Conservation (phyloP, 1,140 invertebrate species). For the Psix sp. region DNA sequence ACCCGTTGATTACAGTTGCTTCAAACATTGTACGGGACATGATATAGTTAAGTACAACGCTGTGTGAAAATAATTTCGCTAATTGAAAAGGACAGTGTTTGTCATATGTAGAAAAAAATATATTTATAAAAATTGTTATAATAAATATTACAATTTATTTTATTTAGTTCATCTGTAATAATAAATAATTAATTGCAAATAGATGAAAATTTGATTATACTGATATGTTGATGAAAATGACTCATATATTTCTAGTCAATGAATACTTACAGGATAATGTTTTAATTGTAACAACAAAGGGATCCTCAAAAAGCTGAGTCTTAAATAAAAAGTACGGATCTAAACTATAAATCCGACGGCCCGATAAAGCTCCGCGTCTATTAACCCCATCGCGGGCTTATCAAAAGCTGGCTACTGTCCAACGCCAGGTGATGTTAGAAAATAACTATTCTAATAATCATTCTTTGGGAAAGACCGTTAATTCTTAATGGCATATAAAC, state of each 20-base stretch:
- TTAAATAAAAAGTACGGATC: conserved; percentile 29
- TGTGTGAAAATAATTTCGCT: background rate
- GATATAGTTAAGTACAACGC: too few species aligned
- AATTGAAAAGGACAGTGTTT: too few species aligned
- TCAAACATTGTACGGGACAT: conserved; percentile 13
- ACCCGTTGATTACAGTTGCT: conserved; percentile 11
- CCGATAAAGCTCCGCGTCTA: conserved; percentile 30
- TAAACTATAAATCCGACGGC: conserved; percentile 35
- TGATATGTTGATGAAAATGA: too few species aligned
- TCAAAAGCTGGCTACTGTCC: conserved; percentile 45
- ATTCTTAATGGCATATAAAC: conserved; percentile 21
- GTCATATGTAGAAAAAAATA: too few species aligned
- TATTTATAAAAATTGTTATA: too few species aligned
- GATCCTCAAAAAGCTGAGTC: conserved; percentile 37
- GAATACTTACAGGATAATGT: conserved; percentile 12
- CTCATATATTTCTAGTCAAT: background rate
- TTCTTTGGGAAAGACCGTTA: conserved; percentile 19
- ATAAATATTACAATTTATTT: too few species aligned
- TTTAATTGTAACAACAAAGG: background rate
- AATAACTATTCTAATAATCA: conserved; percentile 38
- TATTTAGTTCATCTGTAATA: too few species aligned
- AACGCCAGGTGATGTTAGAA: conserved; percentile 24
- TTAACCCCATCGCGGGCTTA: conserved; percentile 40
- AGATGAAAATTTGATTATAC: too few species aligned
- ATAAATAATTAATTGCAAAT: too few species aligned